phyloP scores from a whole-genome alignment of 30 jellyfish, hydroid and myxozoan species.

The Aurelia coerulea region DNA sequence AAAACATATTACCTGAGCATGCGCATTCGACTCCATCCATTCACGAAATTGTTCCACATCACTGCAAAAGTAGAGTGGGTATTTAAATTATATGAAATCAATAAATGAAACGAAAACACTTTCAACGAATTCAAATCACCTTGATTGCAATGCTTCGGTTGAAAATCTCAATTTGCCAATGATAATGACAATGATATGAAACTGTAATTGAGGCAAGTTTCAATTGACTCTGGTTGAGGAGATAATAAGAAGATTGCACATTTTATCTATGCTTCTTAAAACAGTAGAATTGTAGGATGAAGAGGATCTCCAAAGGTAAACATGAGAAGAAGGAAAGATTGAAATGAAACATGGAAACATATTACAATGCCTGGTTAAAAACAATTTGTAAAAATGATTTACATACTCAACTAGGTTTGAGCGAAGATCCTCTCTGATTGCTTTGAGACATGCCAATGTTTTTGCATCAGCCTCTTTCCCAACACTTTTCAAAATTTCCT shows the following conservation, averaged over 20 bases:
- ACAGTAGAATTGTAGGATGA: no score
- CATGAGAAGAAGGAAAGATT: background rate
- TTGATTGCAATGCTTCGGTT: no score
- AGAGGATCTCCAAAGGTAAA: background rate
- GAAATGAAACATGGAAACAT: background rate
- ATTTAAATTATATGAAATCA: background rate
- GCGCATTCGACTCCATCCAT: constrained; percentile 62
- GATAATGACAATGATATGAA: no score
- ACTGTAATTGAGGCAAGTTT: no score
- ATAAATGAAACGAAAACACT: no score
- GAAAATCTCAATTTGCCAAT: no score
- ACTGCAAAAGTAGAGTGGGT: background rate
- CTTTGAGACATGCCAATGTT: constrained; percentile 13
- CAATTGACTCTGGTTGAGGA: no score
- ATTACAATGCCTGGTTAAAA: background rate
- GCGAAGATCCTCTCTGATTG: constrained; percentile 17
- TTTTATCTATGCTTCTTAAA: no score
- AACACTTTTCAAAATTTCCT: constrained; percentile 24
- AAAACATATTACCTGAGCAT: constrained; percentile 26
- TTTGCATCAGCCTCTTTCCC: constrained; percentile 5
- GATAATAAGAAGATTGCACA: no score
- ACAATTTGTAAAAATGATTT: background rate
- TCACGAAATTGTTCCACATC: constrained; percentile 50
- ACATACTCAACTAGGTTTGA: constrained; percentile 49
- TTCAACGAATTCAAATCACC: no score